A percentile compares a stretch with the other conserved stretches of the same genome.
These are phyloP conservation scores for Benthosema pterotum DNA, from an alignment of 2,797 vertebrate genomes.

Conservation along the genomic window DNA sequence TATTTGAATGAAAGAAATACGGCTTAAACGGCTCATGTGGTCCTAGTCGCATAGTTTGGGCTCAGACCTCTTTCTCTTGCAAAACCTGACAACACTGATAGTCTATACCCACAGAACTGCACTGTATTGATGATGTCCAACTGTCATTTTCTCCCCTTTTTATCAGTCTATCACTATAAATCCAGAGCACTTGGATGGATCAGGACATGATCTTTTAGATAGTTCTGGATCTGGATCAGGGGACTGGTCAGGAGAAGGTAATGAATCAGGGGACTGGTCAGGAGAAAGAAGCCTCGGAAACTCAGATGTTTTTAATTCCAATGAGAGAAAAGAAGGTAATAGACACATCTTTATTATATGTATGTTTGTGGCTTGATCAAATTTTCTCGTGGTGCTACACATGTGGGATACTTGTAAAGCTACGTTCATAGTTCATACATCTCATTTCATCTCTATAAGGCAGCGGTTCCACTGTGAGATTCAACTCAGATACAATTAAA, in stretches of 20 bases:
- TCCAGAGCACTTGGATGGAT: slow-evolving; percentile 82
- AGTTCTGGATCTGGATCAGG: slow-evolving; percentile 78
- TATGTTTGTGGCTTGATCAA: neutral
- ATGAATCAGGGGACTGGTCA: too few species aligned
- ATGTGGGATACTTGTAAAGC: neutral
- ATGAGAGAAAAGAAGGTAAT: slow-evolving; percentile 58
- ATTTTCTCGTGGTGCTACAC: neutral
- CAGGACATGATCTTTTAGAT: slow-evolving; percentile 78
- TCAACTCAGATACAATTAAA: slow-evolving; percentile 4
- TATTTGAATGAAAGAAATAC: too few species aligned
- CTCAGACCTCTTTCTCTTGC: too few species aligned
- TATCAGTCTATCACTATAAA: slow-evolving; percentile 37
- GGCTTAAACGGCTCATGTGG: too few species aligned
- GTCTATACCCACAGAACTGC: slow-evolving; percentile 1
- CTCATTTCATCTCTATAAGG: neutral
- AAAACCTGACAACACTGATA: too few species aligned
- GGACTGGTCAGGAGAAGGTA: slow-evolving; percentile 51
- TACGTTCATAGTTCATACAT: neutral
- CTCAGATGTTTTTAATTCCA: too few species aligned
- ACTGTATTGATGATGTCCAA: neutral
- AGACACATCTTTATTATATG: neutral
- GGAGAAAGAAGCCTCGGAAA: too few species aligned
- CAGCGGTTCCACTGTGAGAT: neutral
- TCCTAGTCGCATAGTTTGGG: too few species aligned
- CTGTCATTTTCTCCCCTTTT: neutral